A percentile compares a stretch with the other conserved stretches of the same genome.
Evolutionary conservation across 1,140 invertebrate species (phyloP).

Genomic region (Rhyzopertha dominica): DNA sequence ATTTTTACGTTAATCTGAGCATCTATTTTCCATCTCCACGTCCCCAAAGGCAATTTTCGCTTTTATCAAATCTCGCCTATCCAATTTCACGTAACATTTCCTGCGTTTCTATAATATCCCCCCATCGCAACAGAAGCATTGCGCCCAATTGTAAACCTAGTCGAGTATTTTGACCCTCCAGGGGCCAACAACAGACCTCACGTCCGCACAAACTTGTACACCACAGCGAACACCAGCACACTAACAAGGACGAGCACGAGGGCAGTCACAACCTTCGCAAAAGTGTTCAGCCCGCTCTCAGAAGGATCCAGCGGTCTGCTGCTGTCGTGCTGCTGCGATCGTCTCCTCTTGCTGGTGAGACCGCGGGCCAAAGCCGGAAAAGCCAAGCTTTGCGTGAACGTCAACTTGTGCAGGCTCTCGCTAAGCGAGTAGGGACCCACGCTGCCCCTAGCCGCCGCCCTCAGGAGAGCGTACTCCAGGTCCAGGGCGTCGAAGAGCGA

Average conservation of each 20-base stretch:
- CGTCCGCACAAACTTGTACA: conserved; percentile 70
- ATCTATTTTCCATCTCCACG: not conserved
- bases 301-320: conserved; percentile 53
- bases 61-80: not conserved
- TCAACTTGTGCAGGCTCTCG: conserved; percentile 67
- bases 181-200: conserved; percentile 70
- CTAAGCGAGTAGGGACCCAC: conserved; percentile 67
- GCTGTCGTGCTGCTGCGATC: conserved; percentile 50
- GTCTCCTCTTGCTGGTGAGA: conserved; percentile 58
- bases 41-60: not conserved
- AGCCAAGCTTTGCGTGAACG: conserved; percentile 68
- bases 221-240: conserved; percentile 67
- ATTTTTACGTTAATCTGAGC: too few species aligned
- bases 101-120: conserved; percentile 14
- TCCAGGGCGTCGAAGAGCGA: conserved; percentile 67
- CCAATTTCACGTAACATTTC: conserved; percentile 14
- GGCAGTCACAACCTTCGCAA: conserved; percentile 66
- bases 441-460: conserved; percentile 63
- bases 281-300: conserved; percentile 62
- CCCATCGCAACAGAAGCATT: conserved; percentile 18
- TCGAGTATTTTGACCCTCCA: conserved; percentile 32
- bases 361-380: conserved; percentile 68
- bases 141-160: conserved; percentile 22
- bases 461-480: conserved; percentile 62
- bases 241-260: conserved; percentile 64